These are phyloP conservation scores for Eolophus roseicapilla DNA, from an alignment of 2,113 vertebrate species.

Conservation along the genomic window DNA sequence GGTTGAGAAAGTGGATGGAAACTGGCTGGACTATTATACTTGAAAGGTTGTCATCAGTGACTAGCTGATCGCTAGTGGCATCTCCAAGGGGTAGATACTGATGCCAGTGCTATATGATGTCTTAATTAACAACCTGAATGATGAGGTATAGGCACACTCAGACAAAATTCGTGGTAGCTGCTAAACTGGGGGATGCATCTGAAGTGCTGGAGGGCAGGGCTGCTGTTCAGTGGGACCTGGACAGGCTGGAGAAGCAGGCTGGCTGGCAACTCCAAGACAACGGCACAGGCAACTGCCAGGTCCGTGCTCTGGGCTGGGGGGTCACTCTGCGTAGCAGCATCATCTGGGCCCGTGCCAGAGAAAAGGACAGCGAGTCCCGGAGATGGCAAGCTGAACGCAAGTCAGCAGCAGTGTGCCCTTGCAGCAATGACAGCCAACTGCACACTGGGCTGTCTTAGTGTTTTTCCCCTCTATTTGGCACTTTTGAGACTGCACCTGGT, in stretches of 20 bases:
- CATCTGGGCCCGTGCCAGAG: fast-evolving
- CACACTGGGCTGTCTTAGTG: background rate
- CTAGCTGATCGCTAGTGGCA: fast-evolving
- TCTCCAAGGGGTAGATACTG: background rate
- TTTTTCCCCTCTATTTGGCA: background rate
- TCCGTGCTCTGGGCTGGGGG: background rate
- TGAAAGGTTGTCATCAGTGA: background rate
- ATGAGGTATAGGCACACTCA: background rate
- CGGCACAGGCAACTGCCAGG: background rate
- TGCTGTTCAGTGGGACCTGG: background rate
- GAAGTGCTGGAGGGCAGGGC: background rate
- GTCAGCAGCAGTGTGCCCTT: background rate
- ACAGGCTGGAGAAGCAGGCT: background rate
- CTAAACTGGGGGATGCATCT: background rate
- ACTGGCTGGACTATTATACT: background rate
- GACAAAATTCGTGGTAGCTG: background rate
- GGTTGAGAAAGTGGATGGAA: background rate
- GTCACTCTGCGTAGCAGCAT: background rate
- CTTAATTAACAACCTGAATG: background rate
- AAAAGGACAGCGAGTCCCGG: background rate
- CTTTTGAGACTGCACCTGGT: background rate
- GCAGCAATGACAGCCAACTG: background rate
- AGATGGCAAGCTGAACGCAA: background rate
- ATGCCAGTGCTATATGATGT: fast-evolving
- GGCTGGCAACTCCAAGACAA: background rate